Evolutionary conservation across 1,140 invertebrate genomes (phyloP), one percentile per base, ranked within the genome.

Genomic region (Drosophila kurseongensis): DNA sequence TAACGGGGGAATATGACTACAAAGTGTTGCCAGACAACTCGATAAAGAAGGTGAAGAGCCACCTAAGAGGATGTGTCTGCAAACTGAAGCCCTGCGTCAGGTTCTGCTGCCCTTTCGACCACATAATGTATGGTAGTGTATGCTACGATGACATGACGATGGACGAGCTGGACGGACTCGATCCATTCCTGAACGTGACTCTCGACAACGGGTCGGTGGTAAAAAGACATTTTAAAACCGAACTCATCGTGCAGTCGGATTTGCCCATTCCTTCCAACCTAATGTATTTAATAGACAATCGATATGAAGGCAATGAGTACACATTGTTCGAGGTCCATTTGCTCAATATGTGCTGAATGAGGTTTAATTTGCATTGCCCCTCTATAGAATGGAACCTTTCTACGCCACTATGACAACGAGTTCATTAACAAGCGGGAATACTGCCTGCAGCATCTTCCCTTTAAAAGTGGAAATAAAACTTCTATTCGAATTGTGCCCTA

Each of bases 31-130:
- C 35, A 2, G 59, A 66, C 35, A 35, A 57, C n/a, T 44, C 67
- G 4, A 55, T 6, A 14, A 14, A 56, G 14, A 0, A 27, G 3
- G 82, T 74, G 10, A 1, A n/a, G 1, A 52, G 5, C 0, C 90
- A 91, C 45, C 16, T 73, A 13, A 63, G 90, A 5, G 90, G 83
- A 23, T 91, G 90, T 65, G 76, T 69, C 7, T 91, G 90, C 38
- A 27, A 59, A 4, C 16, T 85, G 0, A 73, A 38, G 36, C 27
- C 42, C 12, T 91, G 90, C 40, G 52, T 91, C 0, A 63, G 78
- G 3, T 78, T 85, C 38, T 91, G 90, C 48, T 90, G 90, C 40
- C 79, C 72, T 8, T 63, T 55, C 12, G 32, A 71, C 16, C 45
- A 48, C 0, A 29, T 57, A 16, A 40, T 75, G 7, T 14, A 35